Conservation (phyloP, 2,888 invertebrate genomes). For the Strigamia crassipes region DNA sequence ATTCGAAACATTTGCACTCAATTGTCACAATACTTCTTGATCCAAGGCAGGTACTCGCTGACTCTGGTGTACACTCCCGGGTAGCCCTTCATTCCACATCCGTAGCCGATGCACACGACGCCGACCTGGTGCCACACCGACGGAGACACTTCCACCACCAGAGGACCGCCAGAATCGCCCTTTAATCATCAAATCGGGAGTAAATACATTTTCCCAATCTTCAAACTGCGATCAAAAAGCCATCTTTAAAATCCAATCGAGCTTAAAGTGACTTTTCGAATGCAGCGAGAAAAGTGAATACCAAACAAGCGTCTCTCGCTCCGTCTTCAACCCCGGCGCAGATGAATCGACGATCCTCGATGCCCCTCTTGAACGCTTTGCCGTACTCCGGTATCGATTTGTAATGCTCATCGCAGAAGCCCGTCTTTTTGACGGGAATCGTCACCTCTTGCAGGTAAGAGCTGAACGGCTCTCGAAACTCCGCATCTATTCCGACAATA, state of each 20-base stretch:
- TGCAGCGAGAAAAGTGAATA: neutral
- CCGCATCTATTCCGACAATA: no score
- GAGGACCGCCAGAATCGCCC: conserved; percentile 38
- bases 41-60: neutral
- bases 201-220: no score
- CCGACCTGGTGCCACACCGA: neutral
- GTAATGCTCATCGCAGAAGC: neutral
- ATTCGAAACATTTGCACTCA: neutral
- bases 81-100: conserved; percentile 22
- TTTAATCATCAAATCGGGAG: neutral
- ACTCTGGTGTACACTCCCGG: conserved; percentile 19
- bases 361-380: neutral
- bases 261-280: no score
- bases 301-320: conserved; percentile 4
- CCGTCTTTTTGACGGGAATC: neutral
- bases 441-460: neutral
- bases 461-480: conserved; percentile 26
- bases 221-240: no score
- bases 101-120: conserved; percentile 25
- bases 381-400: neutral
- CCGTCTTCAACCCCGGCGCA: conserved; percentile 32
- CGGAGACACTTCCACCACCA: neutral
- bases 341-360: neutral
- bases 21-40: neutral
- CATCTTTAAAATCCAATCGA: no score